phyloP scores from a whole-genome alignment of 2,888 invertebrate genomes.

The Cataglyphis cursor region DNA sequence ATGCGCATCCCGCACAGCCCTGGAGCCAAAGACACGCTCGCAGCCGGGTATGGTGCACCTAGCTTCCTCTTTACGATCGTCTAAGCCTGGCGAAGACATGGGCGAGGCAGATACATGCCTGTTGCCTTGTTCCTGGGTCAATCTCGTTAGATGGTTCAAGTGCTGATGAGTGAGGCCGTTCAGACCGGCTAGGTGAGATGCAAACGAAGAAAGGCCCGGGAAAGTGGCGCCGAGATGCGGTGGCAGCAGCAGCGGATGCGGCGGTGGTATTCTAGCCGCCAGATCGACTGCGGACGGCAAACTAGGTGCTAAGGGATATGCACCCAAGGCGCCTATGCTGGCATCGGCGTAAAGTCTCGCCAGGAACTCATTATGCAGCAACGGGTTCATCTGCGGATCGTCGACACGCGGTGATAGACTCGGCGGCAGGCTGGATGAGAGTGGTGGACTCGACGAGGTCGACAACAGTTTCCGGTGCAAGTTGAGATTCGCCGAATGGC shows the following conservation, averaged over 20 bases:
- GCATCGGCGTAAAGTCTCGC: constrained; percentile 93
- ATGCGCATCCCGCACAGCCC: constrained; percentile 93
- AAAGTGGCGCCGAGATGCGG: constrained; percentile 89
- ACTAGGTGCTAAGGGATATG: constrained; percentile 87
- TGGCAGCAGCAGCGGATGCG: constrained; percentile 89
- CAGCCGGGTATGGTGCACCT: constrained; percentile 93
- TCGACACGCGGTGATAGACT: constrained; percentile 88
- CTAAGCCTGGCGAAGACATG: constrained; percentile 73
- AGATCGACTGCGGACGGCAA: constrained; percentile 82
- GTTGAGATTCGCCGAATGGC: constrained; percentile 96
- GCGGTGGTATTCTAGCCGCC: constrained; percentile 87
- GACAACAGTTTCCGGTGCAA: constrained; percentile 96
- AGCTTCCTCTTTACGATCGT: constrained; percentile 88
- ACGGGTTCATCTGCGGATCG: constrained; percentile 87
- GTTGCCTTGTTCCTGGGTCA: constrained; percentile 77
- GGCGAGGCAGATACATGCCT: constrained; percentile 81
- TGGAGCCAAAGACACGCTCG: constrained; percentile 92
- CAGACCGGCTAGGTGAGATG: constrained; percentile 83
- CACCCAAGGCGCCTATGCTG: constrained; percentile 82
- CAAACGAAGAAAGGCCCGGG: constrained; percentile 87
- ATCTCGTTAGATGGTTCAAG: constrained; percentile 80
- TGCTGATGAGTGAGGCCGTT: constrained; percentile 87
- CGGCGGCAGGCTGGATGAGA: constrained; percentile 87
- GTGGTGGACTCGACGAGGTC: constrained; percentile 89
- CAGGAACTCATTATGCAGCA: constrained; percentile 93